Base-by-base conservation (phyloP, 2,888 invertebrate species). In the Deilephila elpenor region DNA sequence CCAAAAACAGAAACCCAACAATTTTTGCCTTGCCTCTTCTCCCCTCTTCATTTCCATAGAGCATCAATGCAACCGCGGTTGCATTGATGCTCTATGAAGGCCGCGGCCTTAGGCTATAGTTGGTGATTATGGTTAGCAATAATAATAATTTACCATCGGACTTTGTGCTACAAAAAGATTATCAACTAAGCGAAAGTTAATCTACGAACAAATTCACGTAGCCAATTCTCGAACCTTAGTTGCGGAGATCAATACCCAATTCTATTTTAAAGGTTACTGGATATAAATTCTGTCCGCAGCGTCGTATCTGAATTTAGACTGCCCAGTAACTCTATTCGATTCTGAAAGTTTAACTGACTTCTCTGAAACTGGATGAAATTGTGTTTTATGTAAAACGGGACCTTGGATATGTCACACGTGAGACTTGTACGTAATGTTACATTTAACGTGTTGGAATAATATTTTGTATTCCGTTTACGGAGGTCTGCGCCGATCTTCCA, bases 211-310 rank as follows among this genome's bases (percentile, higher is more conserved):
- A 70, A 56, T 70, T 19, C 56, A n/a, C 56, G 56, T n/a, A n/a
- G n/a, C 56, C 56, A 56, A n/a, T 56, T 44, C 59, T 59, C 60
- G 25, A 60, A 29, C 7, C 25, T 29, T 17, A 25, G 17, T 17
- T 60, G 11, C 60, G 17, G 60, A 5, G 60, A 60, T 60, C 60
- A 32, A 60, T 60, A 60, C 29, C 5, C 72, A 72, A 59, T 70
- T 59, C 70, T 72, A 71, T 70, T 64, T 70, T 59, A 74, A 64
- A 62, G 37, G 60, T 60, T 14, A 32, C 29, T 60, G 60, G 60
- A 29, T 29, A 60, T 56, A 25, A 60, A 29, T 60, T 60, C 25
- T 60, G 60, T 60, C 17, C 29, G 17, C 60, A 14, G 60, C 60
- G 25, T 17, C 3, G 60, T 60, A 60, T 60, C 29, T 60, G 14